These are phyloP conservation scores for Mustela lutreola DNA, from an alignment of 2,113 vertebrate genomes.

Conservation along the genomic window DNA sequence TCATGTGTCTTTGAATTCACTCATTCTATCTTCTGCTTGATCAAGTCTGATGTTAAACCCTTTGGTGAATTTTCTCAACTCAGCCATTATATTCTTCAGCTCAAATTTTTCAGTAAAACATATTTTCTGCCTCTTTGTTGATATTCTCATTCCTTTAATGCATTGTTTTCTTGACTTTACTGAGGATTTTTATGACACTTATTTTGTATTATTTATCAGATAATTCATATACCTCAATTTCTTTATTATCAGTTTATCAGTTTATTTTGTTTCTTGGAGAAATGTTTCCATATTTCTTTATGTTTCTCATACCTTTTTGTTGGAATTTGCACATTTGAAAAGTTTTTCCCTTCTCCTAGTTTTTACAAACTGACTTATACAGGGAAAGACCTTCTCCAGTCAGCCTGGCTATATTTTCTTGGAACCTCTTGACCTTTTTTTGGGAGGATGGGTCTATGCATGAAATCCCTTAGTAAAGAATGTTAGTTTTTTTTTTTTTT, in stretches of 20 bases:
- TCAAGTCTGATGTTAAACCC: not conserved
- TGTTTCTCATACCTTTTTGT: not conserved
- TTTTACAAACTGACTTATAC: not conserved
- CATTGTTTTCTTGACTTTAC: not conserved
- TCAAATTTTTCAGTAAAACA: not conserved
- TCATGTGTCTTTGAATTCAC: not conserved
- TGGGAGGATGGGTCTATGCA: not conserved
- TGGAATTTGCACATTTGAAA: not conserved
- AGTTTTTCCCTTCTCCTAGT: not conserved
- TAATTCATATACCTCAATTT: not conserved
- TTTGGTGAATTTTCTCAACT: not conserved
- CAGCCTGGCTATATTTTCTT: not conserved
- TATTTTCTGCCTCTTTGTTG: not conserved
- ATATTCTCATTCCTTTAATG: not conserved
- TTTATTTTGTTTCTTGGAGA: not conserved
- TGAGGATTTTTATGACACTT: not conserved
- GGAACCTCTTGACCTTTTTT: not conserved
- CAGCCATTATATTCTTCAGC: not conserved
- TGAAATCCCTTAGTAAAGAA: not conserved
- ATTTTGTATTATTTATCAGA: not conserved
- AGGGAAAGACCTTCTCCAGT: not conserved
- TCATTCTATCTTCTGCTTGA: not conserved
- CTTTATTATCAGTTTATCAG: not conserved
- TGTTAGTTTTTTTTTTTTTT: not conserved
- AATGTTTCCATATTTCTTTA: not conserved